A percentile compares a stretch with the other conserved stretches of the same genome.
Evolutionary conservation across 2,797 vertebrate genomes (phyloP).

Genomic region (Bucorvus abyssinicus): DNA sequence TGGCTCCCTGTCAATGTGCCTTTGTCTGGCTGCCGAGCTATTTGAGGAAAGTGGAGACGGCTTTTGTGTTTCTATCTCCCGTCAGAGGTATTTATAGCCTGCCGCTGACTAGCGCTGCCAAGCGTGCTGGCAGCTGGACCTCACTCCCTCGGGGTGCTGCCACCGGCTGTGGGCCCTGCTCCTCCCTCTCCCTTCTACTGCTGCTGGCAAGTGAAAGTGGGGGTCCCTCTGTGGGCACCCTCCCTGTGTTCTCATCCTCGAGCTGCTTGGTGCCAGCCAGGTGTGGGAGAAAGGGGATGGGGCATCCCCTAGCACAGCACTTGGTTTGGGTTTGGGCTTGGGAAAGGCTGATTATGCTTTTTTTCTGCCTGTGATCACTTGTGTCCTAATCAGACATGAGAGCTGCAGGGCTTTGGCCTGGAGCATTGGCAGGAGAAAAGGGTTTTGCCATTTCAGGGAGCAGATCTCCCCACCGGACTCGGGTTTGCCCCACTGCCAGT

Average conservation of each 20-base stretch:
- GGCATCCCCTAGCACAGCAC: background rate
- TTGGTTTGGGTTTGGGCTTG: background rate
- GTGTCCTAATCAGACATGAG: accelerated
- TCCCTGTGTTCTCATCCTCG: accelerated
- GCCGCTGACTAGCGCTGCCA: background rate
- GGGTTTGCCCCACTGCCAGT: no score
- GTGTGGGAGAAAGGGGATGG: accelerated
- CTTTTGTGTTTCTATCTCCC: constrained; percentile 47
- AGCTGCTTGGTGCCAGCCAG: background rate
- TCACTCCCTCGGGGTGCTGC: background rate
- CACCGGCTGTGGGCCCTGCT: background rate
- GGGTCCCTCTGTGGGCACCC: background rate
- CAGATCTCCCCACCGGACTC: background rate
- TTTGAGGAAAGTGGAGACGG: constrained; percentile 42
- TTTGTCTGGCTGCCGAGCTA: constrained; percentile 11
- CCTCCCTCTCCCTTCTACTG: background rate
- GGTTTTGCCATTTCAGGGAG: background rate
- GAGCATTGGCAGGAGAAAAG: accelerated
- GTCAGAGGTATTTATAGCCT: constrained; percentile 43
- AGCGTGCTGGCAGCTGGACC: background rate
- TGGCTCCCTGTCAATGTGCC: background rate
- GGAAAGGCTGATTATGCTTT: background rate
- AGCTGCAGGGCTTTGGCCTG: background rate
- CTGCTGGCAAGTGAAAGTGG: background rate
- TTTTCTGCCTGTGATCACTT: background rate